Conservation (phyloP, 1,140 invertebrate species). For the Tyrophagus putrescentiae region DNA sequence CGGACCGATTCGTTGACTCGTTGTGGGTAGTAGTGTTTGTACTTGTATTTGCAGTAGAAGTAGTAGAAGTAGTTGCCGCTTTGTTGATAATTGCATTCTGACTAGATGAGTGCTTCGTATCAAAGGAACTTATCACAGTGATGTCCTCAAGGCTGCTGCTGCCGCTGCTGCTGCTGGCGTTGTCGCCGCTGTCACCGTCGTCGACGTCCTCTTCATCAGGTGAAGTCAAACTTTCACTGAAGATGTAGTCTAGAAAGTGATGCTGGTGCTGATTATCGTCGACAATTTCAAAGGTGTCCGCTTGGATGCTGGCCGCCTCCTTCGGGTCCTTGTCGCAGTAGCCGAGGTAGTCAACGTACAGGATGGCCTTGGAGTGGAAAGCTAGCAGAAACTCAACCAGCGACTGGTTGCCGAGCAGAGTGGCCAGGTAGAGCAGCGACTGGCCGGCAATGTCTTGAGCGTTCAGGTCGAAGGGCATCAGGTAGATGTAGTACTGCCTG, state of each 20-base stretch:
- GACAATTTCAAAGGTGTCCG: slow-evolving; percentile 17
- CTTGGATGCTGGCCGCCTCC: background rate
- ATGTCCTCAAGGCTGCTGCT: slow-evolving; percentile 10
- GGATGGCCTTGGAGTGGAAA: slow-evolving; percentile 49
- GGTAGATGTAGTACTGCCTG: slow-evolving; percentile 63
- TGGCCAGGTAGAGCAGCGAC: slow-evolving; percentile 71
- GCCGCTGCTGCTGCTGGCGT: background rate
- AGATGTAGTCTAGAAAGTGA: slow-evolving; percentile 18
- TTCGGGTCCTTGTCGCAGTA: background rate
- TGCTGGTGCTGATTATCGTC: background rate
- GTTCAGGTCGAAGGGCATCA: slow-evolving; percentile 76
- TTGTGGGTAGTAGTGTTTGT: background rate
- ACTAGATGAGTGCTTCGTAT: slow-evolving; percentile 9
- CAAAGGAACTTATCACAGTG: slow-evolving; percentile 13
- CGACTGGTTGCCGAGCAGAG: slow-evolving; percentile 61
- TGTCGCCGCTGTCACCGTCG: background rate
- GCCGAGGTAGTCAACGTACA: background rate
- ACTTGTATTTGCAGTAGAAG: background rate
- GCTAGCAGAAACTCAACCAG: slow-evolving; percentile 62
- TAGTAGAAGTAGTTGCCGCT: background rate
- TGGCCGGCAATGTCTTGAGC: slow-evolving; percentile 72
- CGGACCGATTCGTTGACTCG: background rate
- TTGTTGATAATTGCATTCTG: background rate
- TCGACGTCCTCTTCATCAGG: background rate
- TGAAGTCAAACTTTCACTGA: too few relatives aligned